Base-by-base conservation (phyloP, 1,140 invertebrate species). In the Drosophila kanapiae region DNA sequence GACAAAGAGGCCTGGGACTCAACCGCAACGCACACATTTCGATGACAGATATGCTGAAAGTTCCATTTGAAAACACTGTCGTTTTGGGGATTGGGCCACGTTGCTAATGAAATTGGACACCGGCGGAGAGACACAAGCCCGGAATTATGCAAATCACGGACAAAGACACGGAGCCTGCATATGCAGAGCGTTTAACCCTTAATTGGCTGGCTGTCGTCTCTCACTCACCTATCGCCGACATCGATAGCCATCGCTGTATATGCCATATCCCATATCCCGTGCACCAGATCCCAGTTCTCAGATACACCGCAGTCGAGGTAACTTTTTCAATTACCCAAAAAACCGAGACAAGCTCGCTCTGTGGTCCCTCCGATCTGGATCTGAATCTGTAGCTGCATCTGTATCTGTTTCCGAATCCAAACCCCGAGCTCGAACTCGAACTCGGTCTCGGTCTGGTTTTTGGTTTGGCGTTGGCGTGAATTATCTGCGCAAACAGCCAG, bases 61-160 rank as follows among this genome's bases (percentile, higher is more conserved):
- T 74, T 68, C 67, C 75, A 61, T 76, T 86, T 85, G 79, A 87
- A 75, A 90, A 82, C 83, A 87, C 38, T 58, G 49, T 38, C 53
- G 35, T 38, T 60, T 78, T 78, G 84, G 85, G 72, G 71, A 71
- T 59, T 47, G 71, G 71, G 72, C 53, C 53, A 56, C 49, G 76
- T 76, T 69, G 56, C 88, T 91, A 91, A 91, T 91, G 88, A 91
- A 91, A 91, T 91, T 91, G 88, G 88, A 91, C 88, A 91, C 88
- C 88, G 82, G 43, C 63, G 47, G 48, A 54, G 38, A 64, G 33
- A 60, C 71, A 71, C 82, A 69, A 72, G 3, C 65, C 80, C 78
- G 65, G 88, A 91, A 90, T 91, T 91, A 91, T 91, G 90, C 80
- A 91, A 91, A 91, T 91, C 76, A 74, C 54, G 71, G 53, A 40